phyloP scores from a whole-genome alignment of 35 echinoderm and acorn worm genomes.

The Stichopus chloronotus region DNA sequence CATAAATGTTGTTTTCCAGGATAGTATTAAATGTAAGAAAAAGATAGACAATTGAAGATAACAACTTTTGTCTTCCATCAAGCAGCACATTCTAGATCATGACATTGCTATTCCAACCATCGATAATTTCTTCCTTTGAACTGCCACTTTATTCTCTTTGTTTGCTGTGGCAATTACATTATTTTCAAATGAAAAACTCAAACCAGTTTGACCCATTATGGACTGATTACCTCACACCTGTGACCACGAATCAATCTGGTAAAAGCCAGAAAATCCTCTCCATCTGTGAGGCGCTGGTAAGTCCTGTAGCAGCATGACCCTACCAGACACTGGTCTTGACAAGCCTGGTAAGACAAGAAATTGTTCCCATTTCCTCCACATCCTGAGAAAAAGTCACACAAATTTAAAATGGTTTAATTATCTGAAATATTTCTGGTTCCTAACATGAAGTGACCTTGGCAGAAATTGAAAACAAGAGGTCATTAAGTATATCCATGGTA shows the following conservation, averaged over 20 bases:
- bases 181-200: too few relatives aligned
- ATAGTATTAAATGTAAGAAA: too few relatives aligned
- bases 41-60: too few relatives aligned
- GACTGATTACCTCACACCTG: constrained; percentile 79
- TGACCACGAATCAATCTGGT: constrained; percentile 59
- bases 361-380: constrained; percentile 91
- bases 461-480: neutral
- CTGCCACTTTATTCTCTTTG: too few relatives aligned
- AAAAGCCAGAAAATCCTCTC: constrained; percentile 62
- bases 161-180: too few relatives aligned
- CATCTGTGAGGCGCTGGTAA: constrained; percentile 46
- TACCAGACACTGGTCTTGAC: constrained; percentile 85
- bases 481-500: neutral
- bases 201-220: too few relatives aligned
- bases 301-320: constrained; percentile 91
- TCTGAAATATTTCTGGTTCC: neutral
- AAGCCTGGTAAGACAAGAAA: constrained; percentile 73
- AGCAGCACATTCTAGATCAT: too few relatives aligned
- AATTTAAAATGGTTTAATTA: neutral
- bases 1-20: too few relatives aligned
- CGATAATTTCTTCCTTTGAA: too few relatives aligned
- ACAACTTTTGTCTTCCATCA: too few relatives aligned
- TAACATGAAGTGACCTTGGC: neutral
- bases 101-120: too few relatives aligned
- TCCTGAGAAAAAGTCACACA: constrained; percentile 52